A percentile compares a stretch with the other conserved stretches of the same genome.
These are phyloP conservation scores for Athalia circularis DNA, from an alignment of 2,888 invertebrate species.

Conservation along the genomic window DNA sequence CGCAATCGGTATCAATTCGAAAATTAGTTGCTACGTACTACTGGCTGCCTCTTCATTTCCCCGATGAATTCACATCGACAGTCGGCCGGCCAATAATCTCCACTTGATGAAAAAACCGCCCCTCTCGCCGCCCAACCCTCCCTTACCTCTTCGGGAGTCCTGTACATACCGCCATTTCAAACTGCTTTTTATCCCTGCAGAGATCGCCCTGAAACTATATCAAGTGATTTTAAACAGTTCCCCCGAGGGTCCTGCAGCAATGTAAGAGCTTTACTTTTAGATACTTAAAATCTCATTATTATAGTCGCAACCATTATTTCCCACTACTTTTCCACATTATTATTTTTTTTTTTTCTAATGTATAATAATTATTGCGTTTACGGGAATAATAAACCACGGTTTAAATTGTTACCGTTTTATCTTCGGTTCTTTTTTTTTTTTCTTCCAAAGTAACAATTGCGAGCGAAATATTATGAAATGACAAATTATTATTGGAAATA, in stretches of 20 bases:
- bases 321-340: background rate
- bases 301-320: background rate
- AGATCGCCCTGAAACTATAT: too few relatives aligned
- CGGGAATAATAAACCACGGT: too few relatives aligned
- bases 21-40: background rate
- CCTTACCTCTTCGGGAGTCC: background rate
- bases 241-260: too few relatives aligned
- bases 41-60: background rate
- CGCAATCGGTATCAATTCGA: background rate
- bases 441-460: background rate
- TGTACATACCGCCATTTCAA: too few relatives aligned
- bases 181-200: too few relatives aligned
- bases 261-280: too few relatives aligned
- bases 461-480: background rate
- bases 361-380: too few relatives aligned
- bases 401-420: background rate
- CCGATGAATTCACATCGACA: background rate
- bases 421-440: background rate
- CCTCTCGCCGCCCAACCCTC: background rate
- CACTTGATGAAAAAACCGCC: background rate
- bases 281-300: background rate
- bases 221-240: too few relatives aligned
- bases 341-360: background rate
- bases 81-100: background rate
- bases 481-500: slow-evolving; percentile 30